Evolutionary conservation across 2,888 invertebrate genomes (phyloP).

Genomic region (Platycnemis pennipes): DNA sequence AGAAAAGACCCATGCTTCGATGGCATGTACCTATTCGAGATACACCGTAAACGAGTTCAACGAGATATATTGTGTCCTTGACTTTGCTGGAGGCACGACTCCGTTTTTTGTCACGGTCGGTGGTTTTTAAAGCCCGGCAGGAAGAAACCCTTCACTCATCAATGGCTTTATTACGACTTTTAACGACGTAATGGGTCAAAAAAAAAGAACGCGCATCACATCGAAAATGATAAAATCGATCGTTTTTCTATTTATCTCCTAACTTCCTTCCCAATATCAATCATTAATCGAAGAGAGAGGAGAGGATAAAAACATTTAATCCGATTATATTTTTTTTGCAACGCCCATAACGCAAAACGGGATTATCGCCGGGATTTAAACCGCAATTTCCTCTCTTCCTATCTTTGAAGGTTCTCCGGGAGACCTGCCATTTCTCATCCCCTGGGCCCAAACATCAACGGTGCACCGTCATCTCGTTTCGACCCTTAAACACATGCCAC

Average conservation of each 20-base stretch:
- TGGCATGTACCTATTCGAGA: not conserved
- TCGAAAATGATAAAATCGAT: not conserved
- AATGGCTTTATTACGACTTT: not conserved
- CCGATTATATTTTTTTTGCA: slow-evolving; percentile 2
- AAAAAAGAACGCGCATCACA: not conserved
- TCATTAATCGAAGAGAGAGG: not conserved
- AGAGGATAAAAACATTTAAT: not conserved
- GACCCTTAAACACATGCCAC: not conserved
- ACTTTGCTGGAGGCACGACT: not conserved
- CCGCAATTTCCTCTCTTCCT: not conserved
- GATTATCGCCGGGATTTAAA: slow-evolving; percentile 8
- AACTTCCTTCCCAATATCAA: not conserved
- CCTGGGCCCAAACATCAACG: not conserved
- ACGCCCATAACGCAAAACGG: not conserved
- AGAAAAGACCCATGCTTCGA: no score
- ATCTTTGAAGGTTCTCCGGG: not conserved
- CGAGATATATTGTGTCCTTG: not conserved
- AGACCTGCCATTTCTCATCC: not conserved
- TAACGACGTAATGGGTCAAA: not conserved
- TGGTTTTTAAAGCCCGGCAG: not conserved
- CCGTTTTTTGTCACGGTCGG: not conserved
- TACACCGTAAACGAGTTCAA: not conserved
- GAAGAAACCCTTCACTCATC: not conserved
- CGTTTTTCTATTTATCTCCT: not conserved
- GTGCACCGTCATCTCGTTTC: not conserved